Evolutionary conservation across 2,113 vertebrate species (phyloP), one percentile per base, ranked within the genome.

Genomic region (Pionites leucogaster): DNA sequence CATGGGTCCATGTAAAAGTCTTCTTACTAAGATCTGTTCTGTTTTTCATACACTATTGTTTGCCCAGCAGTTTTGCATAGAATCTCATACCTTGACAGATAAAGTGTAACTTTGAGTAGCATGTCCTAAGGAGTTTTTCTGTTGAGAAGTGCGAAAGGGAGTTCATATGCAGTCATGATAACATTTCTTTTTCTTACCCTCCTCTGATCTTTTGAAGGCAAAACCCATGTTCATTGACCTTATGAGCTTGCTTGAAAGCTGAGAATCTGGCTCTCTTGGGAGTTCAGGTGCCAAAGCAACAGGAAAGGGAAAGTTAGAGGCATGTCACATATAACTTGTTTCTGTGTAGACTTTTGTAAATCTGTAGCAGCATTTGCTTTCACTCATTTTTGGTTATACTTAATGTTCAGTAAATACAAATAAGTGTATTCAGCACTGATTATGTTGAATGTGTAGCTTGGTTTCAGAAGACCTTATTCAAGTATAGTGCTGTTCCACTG

Each of bases 21-120:
- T 49, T 70, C 8, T n/a, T 16, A 8, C 3, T 4, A 29, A 41
- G 15, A 27, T 50, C 3, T 7, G 7, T 82, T 29, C 24, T 39
- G 19, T 0, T 23, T 72, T 49, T 23, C 3, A 1, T 23, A 8
- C 5, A 0, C 13, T 67, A 1, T 10, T 24, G 2, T 31, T 2
- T 68, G 35, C 22, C 24, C 27, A 24, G 3, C 11, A 3, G 4
- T 33, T 91, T 84, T 91, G 29, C 15, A 1, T 16, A 42, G 46
- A 42, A 28, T 59, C 7, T 75, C 13, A 5, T 23, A 10, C 3
- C 1, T 13, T 63, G 16, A 23, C 37, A 49, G 8, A 6, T 79
- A 17, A 52, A 64, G 11, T 9, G 11, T 53, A n/a, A 6, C 27
- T 20, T 29, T 8, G 6, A 86, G 11, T 13, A 69, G 33, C 29